A percentile compares a stretch with the other conserved stretches of the same genome.
Conservation (phyloP, 2,113 vertebrate species). For the Nannobrachium achirus region DNA sequence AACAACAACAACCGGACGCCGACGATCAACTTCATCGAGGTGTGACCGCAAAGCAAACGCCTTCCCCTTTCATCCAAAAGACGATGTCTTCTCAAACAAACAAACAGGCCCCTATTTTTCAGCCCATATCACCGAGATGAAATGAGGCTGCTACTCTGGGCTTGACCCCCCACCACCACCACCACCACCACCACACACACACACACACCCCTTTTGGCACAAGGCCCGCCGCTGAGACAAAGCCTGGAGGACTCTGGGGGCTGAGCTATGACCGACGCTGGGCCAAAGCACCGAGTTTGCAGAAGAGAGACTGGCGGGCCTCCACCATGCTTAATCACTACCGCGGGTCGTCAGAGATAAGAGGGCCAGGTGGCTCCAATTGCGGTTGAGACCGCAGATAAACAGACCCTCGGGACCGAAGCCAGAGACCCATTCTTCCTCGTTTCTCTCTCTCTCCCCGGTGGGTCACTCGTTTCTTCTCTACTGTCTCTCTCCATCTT, state of each 20-base stretch:
- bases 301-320: constrained; percentile 31
- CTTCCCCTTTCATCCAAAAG: constrained; percentile 45
- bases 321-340: constrained; percentile 22
- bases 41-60: constrained; percentile 66
- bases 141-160: constrained; percentile 55
- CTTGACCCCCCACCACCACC: not conserved
- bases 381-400: constrained; percentile 38
- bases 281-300: constrained; percentile 19
- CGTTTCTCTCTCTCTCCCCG: constrained; percentile 24
- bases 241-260: constrained; percentile 15
- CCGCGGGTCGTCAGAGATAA: constrained; percentile 36
- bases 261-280: not conserved
- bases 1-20: constrained; percentile 73
- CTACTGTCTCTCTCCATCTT: constrained; percentile 2
- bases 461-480: not conserved
- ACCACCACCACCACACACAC: no score
- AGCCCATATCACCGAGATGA: constrained; percentile 54
- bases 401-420: constrained; percentile 56
- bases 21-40: constrained; percentile 80
- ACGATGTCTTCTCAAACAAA: constrained; percentile 54
- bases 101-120: constrained; percentile 23
- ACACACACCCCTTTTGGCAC: constrained; percentile 26
- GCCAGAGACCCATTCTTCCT: constrained; percentile 40
- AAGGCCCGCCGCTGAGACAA: constrained; percentile 2
- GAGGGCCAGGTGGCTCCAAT: constrained; percentile 22